Percentiles rank a stretch among this genome's conserved stretches.
Evolutionary conservation across 2,797 vertebrate species (phyloP).

Genomic region (Telmatherina bonti): DNA sequence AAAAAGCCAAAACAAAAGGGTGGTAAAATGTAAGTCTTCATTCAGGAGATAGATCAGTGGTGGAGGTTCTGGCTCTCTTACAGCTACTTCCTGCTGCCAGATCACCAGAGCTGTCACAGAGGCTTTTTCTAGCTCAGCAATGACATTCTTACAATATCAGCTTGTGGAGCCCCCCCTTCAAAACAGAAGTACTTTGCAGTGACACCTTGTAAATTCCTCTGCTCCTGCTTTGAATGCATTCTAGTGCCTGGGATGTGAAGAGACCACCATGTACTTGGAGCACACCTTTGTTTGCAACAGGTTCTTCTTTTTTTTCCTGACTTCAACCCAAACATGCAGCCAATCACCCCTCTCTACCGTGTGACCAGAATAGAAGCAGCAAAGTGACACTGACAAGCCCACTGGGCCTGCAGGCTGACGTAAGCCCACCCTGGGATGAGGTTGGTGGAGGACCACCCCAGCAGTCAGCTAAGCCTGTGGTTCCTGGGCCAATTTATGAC

Average conservation of each 20-base stretch:
- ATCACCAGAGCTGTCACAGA: slow-evolving; percentile 29
- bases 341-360: slow-evolving; percentile 62
- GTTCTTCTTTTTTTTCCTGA: slow-evolving; percentile 51
- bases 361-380: slow-evolving; percentile 79
- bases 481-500: slow-evolving; percentile 73
- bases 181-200: slow-evolving; percentile 55
- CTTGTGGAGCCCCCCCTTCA: slow-evolving; percentile 52
- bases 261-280: slow-evolving; percentile 79
- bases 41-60: slow-evolving; percentile 37
- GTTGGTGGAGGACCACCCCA: slow-evolving; percentile 75
- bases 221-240: slow-evolving; percentile 48
- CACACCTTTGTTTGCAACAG: slow-evolving; percentile 71
- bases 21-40: slow-evolving; percentile 30
- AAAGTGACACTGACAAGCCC: slow-evolving; percentile 73
- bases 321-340: slow-evolving; percentile 60
- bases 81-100: slow-evolving; percentile 43
- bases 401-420: slow-evolving; percentile 67
- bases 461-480: slow-evolving; percentile 55
- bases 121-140: slow-evolving; percentile 40
- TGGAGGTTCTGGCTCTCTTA: slow-evolving; percentile 26
- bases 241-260: slow-evolving; percentile 63
- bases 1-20: slow-evolving; percentile 28
- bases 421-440: slow-evolving; percentile 76
- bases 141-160: slow-evolving; percentile 46
- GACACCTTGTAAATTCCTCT: slow-evolving; percentile 71